phyloP scores from a whole-genome alignment of 23 tunicate genomes.

The Trididemnum nubilum region DNA sequence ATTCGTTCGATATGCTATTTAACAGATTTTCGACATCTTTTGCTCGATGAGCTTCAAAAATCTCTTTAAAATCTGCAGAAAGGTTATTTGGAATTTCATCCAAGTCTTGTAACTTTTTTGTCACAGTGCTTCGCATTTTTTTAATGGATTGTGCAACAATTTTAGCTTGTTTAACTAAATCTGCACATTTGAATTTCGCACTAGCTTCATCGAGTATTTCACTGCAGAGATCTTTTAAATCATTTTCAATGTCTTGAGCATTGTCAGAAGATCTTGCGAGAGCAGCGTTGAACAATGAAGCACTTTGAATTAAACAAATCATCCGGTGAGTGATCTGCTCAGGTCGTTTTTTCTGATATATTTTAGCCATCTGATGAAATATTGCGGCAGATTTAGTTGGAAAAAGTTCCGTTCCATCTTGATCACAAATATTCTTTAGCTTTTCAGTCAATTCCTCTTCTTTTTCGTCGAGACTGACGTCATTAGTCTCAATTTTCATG shows the following conservation, averaged over 20 bases:
- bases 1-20: neutral
- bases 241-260: neutral
- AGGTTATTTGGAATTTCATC: neutral
- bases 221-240: neutral
- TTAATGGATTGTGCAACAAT: neutral
- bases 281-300: neutral
- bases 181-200: neutral
- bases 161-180: neutral
- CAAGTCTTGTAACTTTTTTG: neutral
- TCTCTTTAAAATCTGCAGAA: neutral
- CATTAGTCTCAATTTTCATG: no score
- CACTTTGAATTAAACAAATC: slow-evolving; percentile 8
- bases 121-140: neutral
- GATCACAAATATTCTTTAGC: neutral
- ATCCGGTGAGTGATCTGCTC: no score
- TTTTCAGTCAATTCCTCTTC: no score
- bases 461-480: no score
- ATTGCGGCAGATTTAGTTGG: neutral
- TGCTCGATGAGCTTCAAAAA: neutral
- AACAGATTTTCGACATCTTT: neutral
- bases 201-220: neutral
- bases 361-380: no score
- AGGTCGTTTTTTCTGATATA: no score
- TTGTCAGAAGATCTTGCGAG: no score
- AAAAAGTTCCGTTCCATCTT: neutral